phyloP scores from a whole-genome alignment of 2,888 invertebrate genomes.

The Leucophenga maculata region DNA sequence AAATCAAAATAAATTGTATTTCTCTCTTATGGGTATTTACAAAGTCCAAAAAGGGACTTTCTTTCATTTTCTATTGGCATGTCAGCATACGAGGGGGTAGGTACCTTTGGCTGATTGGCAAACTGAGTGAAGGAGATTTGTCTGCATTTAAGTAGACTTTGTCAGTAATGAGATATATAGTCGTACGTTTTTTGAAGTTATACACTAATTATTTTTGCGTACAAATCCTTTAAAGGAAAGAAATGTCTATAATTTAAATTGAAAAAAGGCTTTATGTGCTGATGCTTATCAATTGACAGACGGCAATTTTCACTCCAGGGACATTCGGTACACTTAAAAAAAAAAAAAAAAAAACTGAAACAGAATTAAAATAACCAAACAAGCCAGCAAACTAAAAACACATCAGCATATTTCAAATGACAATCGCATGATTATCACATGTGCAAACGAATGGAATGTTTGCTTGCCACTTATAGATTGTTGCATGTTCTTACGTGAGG shows the following conservation, averaged over 20 bases:
- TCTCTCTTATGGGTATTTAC: background rate
- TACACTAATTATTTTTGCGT: background rate
- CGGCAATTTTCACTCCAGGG: slow-evolving; percentile 13
- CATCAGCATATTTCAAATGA: slow-evolving; percentile 19
- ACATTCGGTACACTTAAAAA: slow-evolving; percentile 15
- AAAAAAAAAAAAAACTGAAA: too few relatives aligned
- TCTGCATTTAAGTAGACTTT: background rate
- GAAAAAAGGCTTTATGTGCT: slow-evolving; percentile 3
- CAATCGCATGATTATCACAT: slow-evolving; percentile 23
- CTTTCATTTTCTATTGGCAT: slow-evolving; percentile 32
- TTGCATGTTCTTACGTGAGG: too few relatives aligned
- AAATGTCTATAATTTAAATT: background rate
- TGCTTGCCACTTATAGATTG: too few relatives aligned
- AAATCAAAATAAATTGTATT: slow-evolving; percentile 3
- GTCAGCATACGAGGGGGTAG: background rate
- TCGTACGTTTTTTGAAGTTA: slow-evolving; percentile 1
- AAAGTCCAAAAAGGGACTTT: slow-evolving; percentile 15
- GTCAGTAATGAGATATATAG: slow-evolving; percentile 10
- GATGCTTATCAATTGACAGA: slow-evolving; percentile 11
- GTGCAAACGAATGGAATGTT: background rate
- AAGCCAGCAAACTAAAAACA: background rate
- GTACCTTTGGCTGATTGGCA: background rate
- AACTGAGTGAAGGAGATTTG: background rate
- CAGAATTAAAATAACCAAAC: too few relatives aligned
- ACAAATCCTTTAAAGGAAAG: background rate